Conservation (phyloP, 2,113 vertebrate species). For the Euleptes europaea region DNA sequence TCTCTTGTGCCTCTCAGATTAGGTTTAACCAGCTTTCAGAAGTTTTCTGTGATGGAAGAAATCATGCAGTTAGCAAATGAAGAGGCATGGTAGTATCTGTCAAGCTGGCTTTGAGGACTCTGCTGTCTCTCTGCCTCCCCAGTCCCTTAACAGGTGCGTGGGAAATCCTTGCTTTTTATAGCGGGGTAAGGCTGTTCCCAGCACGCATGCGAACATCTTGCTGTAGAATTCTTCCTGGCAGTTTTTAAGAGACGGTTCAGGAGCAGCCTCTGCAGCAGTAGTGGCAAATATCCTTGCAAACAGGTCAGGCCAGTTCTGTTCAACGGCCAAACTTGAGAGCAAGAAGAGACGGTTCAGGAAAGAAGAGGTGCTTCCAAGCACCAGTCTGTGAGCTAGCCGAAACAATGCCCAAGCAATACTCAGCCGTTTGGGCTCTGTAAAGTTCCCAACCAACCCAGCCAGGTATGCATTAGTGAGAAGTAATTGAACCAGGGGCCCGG, state of each 20-base stretch:
- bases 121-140: background rate
- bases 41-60: background rate
- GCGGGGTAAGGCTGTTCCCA: conserved; percentile 2
- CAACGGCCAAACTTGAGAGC: rapidly evolving
- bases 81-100: background rate
- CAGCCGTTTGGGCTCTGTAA: background rate
- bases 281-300: rapidly evolving
- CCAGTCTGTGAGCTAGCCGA: background rate
- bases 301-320: rapidly evolving
- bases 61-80: background rate
- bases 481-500: rapidly evolving
- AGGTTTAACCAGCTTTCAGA: conserved; percentile 16
- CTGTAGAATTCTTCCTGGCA: rapidly evolving
- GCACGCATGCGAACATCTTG: rapidly evolving
- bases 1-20: conserved; percentile 35
- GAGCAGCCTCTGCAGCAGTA: rapidly evolving
- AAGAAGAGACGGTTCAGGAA: background rate
- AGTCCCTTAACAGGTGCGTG: rapidly evolving
- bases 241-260: background rate
- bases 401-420: background rate
- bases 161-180: background rate
- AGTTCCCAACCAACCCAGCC: background rate
- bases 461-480: background rate
- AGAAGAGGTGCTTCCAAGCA: background rate
- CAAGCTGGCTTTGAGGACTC: background rate